Evolutionary conservation across 2,888 invertebrate genomes (phyloP).

Genomic region (Rhabditophanes sp.): DNA sequence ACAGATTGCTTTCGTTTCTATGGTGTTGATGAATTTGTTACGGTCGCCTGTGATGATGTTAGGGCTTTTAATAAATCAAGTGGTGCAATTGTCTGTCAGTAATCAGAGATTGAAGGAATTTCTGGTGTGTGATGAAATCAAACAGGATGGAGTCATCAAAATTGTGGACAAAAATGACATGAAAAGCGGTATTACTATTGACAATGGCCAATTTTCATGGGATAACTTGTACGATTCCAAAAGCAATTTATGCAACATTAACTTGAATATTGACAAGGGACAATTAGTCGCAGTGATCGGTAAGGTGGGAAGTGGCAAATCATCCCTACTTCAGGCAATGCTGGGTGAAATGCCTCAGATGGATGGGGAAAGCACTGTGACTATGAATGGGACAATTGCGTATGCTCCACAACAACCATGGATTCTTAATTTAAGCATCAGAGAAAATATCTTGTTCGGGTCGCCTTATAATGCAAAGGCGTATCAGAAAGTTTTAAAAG

Average conservation of each 20-base stretch:
- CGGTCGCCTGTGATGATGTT: slow-evolving; percentile 86
- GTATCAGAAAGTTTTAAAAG: slow-evolving; percentile 53
- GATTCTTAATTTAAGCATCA: slow-evolving; percentile 49
- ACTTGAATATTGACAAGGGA: slow-evolving; percentile 56
- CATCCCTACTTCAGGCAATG: slow-evolving; percentile 59
- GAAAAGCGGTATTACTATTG: slow-evolving; percentile 66
- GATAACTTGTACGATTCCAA: slow-evolving; percentile 13
- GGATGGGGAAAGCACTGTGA: slow-evolving; percentile 18
- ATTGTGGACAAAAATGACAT: too few species aligned
- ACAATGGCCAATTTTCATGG: slow-evolving; percentile 23
- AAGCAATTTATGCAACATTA: slow-evolving; percentile 52
- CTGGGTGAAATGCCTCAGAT: slow-evolving; percentile 17
- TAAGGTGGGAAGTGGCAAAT: slow-evolving; percentile 71
- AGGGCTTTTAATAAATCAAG: slow-evolving; percentile 44
- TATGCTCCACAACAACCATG: slow-evolving; percentile 90
- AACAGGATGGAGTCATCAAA: slow-evolving; percentile 10
- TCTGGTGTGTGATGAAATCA: slow-evolving; percentile 35
- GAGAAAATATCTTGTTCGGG: slow-evolving; percentile 74
- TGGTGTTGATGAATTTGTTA: slow-evolving; percentile 90
- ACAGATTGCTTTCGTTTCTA: slow-evolving; percentile 78
- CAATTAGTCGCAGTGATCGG: slow-evolving; percentile 70
- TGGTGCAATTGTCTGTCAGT: slow-evolving; percentile 32
- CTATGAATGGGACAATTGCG: slow-evolving; percentile 52
- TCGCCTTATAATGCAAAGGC: slow-evolving; percentile 17
- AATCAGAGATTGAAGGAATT: slow-evolving; percentile 35